These are phyloP conservation scores for Leptoclinus maculatus DNA, from an alignment of 2,797 vertebrate species.

Conservation along the genomic window DNA sequence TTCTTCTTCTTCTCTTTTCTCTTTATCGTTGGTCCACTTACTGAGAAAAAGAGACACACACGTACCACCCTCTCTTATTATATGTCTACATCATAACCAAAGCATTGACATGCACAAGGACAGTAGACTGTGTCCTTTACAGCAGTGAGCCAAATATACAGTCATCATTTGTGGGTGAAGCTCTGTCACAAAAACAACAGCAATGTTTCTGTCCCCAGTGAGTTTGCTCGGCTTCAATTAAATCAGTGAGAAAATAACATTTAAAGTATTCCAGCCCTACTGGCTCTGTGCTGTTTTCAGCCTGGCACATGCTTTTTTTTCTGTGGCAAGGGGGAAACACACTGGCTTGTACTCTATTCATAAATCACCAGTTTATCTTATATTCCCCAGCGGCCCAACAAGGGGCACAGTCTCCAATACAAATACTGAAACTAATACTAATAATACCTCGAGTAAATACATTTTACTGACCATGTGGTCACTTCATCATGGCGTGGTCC, in stretches of 20 bases:
- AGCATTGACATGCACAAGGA: slow-evolving; percentile 13
- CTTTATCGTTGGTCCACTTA: not conserved
- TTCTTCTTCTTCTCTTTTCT: not conserved
- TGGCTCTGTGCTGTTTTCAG: slow-evolving; percentile 31
- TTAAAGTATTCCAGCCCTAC: slow-evolving; percentile 29
- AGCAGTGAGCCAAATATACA: slow-evolving; percentile 40
- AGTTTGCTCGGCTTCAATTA: slow-evolving; percentile 61
- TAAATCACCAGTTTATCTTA: slow-evolving; percentile 62
- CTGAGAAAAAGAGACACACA: not conserved
- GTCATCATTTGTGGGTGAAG: slow-evolving; percentile 51
- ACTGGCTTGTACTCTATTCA: slow-evolving; percentile 29
- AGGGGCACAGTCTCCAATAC: slow-evolving; percentile 2
- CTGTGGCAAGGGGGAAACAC: slow-evolving; percentile 4
- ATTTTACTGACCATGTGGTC: not conserved
- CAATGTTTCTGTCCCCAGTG: slow-evolving; percentile 45
- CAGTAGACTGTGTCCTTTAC: not conserved
- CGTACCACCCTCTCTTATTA: not conserved
- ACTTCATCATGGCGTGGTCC: not conserved
- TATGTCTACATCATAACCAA: slow-evolving; percentile 20
- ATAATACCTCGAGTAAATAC: slow-evolving; percentile 17
- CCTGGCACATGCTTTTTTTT: slow-evolving; percentile 39
- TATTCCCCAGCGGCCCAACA: slow-evolving; percentile 43
- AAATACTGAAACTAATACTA: slow-evolving; percentile 20
- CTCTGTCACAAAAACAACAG: slow-evolving; percentile 56
- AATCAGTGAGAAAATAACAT: slow-evolving; percentile 42